Base-by-base conservation (phyloP, 2,888 invertebrate species). In the Agonopterix alstromeriana region DNA sequence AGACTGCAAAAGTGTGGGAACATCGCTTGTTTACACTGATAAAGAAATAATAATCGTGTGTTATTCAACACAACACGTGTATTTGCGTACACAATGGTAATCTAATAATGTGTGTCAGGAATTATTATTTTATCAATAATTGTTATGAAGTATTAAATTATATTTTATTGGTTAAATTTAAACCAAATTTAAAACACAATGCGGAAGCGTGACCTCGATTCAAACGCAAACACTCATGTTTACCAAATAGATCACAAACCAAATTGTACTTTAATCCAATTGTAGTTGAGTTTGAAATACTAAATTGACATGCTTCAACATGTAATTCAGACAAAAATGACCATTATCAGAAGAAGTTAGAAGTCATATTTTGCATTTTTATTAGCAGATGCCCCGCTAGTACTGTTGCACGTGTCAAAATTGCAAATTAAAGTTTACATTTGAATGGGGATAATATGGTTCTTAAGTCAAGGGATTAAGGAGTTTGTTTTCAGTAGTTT, bases 161-260 rank as follows among this genome's bases (percentile, higher is more conserved):
- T 27, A 27, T 27, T 27, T 27, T 27, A 27, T 27, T 27, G 27
- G 27, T 27, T 27, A 27, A 27, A 27, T 27, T 27, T 27, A 27
- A 27, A 27, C 27, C 27, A 27, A 5, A 27, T 27, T 38, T 38
- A 27, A 35, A 27, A 17, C 54, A 47, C 44, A 55, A 53, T 49
- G 58, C 57, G 65, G 63, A 63, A 65, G 51, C 51, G 45, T 49
- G 63, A 35, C 63, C 64, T 65, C 47, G 57, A 47, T 53, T 51
- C 57, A 61, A 46, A 61, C 65, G 51, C 61, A 64, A 57, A 61
- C 54, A 12, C 45, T n/a, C 7, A 42, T 64, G 54, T 64, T 62
- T 64, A 59, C 50, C 38, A 3, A 2, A 8, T 9, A 8, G n/a
- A 8, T 12, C 10, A 36, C 45, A 36, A 14, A 4, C 45, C 11